Evolutionary conservation across 1,140 invertebrate species (phyloP).

Genomic region (Drosophila nigromelanica): DNA sequence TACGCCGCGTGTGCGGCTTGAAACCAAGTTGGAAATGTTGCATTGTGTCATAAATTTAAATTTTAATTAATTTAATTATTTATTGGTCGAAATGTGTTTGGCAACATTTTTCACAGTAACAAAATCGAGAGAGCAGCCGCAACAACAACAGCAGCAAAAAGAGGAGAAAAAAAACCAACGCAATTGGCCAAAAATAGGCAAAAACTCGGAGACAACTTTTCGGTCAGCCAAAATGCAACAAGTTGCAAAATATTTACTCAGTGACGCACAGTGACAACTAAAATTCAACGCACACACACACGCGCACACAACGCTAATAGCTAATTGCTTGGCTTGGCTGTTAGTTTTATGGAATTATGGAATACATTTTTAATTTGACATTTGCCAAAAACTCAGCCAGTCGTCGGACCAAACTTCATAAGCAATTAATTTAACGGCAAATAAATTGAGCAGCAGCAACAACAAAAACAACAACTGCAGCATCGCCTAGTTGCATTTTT

Average conservation of each 20-base stretch:
- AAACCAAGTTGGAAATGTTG: constrained; percentile 52
- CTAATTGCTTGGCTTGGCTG: constrained; percentile 70
- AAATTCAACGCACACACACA: constrained; percentile 41
- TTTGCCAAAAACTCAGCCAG: constrained; percentile 73
- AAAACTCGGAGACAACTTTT: constrained; percentile 43
- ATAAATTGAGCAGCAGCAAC: constrained; percentile 60
- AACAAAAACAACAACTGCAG: constrained; percentile 51
- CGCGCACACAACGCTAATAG: constrained; percentile 35
- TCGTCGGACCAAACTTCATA: constrained; percentile 69
- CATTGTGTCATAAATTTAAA: constrained; percentile 76
- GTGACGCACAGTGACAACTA: constrained; percentile 61
- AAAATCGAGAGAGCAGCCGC: constrained; percentile 26
- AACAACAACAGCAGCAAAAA: constrained; percentile 23
- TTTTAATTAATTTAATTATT: constrained; percentile 82
- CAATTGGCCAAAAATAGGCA: constrained; percentile 65
- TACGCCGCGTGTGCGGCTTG: constrained; percentile 44
- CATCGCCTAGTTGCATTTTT: constrained; percentile 79
- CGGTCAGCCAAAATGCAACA: constrained; percentile 47
- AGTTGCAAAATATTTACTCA: constrained; percentile 69
- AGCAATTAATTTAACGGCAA: constrained; percentile 79
- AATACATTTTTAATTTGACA: constrained; percentile 82
- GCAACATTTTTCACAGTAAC: constrained; percentile 47
- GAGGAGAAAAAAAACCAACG: constrained; percentile 34
- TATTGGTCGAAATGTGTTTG: constrained; percentile 65
- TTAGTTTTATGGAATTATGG: constrained; percentile 65